These are phyloP conservation scores for Agonopterix arenella DNA, from an alignment of 2,888 invertebrate species.

Conservation along the genomic window DNA sequence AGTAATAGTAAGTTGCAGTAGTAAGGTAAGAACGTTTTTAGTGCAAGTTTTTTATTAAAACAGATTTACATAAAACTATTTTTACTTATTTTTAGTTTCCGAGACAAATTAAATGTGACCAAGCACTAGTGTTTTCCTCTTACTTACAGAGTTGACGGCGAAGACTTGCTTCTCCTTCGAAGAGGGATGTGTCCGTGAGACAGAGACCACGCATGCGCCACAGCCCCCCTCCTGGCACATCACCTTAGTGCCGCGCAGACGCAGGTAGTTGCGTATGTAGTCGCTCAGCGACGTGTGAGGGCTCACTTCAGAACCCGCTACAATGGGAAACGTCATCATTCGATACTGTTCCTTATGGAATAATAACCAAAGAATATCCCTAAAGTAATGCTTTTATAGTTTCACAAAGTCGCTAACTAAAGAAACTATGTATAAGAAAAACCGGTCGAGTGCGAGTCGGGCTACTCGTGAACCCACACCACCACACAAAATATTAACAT, in stretches of 20 bases:
- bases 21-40: too few species aligned
- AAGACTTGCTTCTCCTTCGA: conserved; percentile 10
- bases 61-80: too few species aligned
- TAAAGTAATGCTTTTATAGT: too few species aligned
- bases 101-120: too few species aligned
- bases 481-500: too few species aligned
- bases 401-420: not conserved
- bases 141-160: conserved; percentile 79
- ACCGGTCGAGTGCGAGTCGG: too few species aligned
- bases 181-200: conserved; percentile 29
- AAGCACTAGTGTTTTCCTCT: not conserved
- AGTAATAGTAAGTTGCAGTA: too few species aligned
- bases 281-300: conserved; percentile 45
- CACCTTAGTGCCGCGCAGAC: conserved; percentile 79
- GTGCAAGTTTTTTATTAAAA: too few species aligned
- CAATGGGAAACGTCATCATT: not conserved
- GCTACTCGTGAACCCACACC: too few species aligned
- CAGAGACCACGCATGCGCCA: conserved; percentile 76
- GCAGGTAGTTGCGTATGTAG: conserved; percentile 74
- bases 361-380: not conserved
- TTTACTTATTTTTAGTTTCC: too few species aligned
- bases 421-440: too few species aligned
- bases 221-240: conserved; percentile 83
- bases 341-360: not conserved
- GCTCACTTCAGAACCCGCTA: conserved; percentile 39